phyloP scores from a whole-genome alignment of 2,797 vertebrate genomes.

The Podarcis siculus region DNA sequence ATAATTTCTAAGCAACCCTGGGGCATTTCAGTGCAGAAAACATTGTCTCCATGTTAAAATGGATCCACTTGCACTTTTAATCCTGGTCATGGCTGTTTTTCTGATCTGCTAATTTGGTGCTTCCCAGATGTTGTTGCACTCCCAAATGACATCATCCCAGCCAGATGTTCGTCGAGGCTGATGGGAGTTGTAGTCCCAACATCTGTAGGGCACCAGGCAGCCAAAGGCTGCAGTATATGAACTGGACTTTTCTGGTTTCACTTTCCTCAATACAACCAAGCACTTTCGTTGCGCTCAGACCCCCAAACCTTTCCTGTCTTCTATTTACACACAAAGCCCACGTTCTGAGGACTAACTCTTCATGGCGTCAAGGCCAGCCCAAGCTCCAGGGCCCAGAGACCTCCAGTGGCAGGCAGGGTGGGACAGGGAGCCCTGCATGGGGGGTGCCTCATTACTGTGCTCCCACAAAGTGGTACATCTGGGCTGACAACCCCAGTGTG shows the following conservation, averaged over 20 bases:
- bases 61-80: background rate
- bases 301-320: background rate
- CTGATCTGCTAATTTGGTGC: no score
- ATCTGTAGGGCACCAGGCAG: no score
- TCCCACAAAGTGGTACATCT: no score
- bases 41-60: background rate
- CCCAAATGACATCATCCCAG: no score
- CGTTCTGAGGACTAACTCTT: background rate
- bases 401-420: no score
- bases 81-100: background rate
- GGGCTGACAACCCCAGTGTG: no score
- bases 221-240: background rate
- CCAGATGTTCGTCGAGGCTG: no score
- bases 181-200: no score
- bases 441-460: no score
- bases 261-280: background rate
- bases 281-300: background rate
- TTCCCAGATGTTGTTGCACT: no score
- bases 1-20: background rate
- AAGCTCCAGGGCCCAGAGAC: no score
- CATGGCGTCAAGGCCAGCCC: background rate
- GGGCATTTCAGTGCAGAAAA: background rate
- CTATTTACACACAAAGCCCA: background rate
- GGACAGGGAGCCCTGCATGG: no score
- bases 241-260: background rate